phyloP scores from a whole-genome alignment of 2,888 invertebrate species.

The Ennomos erosarius region DNA sequence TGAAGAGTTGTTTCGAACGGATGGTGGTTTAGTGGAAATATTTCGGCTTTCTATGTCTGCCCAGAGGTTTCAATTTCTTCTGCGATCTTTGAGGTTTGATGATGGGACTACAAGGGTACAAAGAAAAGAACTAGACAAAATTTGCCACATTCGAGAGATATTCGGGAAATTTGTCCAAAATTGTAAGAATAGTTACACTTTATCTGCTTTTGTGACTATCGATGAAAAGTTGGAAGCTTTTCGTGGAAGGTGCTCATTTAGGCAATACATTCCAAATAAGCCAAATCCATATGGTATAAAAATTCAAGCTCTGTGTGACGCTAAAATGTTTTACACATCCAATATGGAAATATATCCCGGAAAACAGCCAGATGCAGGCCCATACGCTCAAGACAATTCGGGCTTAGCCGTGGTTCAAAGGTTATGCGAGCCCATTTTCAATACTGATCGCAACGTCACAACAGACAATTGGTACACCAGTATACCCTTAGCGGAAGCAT shows the following conservation, averaged over 20 bases:
- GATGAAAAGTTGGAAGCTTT: constrained; percentile 37
- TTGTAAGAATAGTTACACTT: constrained; percentile 27
- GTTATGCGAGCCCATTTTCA: constrained; percentile 13
- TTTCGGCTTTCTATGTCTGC: constrained; percentile 9
- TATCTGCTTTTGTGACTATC: constrained; percentile 25
- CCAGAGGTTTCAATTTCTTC: constrained; percentile 8
- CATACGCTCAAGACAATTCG: constrained; percentile 9
- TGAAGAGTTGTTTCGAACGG: constrained; percentile 13
- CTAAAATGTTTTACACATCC: constrained; percentile 33
- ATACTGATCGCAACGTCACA: constrained; percentile 24
- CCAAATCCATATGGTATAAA: constrained; percentile 38
- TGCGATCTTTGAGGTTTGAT: constrained; percentile 12
- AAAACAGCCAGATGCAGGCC: constrained; percentile 17
- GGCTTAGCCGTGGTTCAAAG: constrained; percentile 1
- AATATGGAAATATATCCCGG: constrained; percentile 34
- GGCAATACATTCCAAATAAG: constrained; percentile 34
- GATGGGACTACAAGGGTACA: constrained; percentile 4
- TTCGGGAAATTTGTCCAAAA: constrained; percentile 23
- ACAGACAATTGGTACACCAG: constrained; percentile 27
- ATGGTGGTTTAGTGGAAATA: constrained; percentile 15
- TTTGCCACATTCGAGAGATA: constrained; percentile 6
- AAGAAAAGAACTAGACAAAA: constrained; percentile 10
- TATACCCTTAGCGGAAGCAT: constrained; percentile 27
- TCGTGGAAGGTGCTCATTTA: constrained; percentile 34
- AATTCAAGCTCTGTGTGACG: constrained; percentile 31